These are phyloP conservation scores for Automeris io DNA, from an alignment of 2,888 invertebrate species.

Conservation along the genomic window DNA sequence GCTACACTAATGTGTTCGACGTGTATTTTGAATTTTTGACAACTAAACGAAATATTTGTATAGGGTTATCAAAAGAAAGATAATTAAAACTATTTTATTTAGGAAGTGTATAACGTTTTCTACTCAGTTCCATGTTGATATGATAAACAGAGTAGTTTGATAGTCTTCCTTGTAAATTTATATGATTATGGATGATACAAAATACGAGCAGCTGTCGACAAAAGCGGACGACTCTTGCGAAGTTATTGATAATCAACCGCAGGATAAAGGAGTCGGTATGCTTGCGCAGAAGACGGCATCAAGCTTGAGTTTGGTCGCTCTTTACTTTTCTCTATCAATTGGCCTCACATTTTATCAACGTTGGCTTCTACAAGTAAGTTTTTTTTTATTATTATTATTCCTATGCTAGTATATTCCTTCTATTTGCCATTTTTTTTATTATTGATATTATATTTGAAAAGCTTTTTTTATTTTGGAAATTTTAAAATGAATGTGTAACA, in stretches of 20 bases:
- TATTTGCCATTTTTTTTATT: constrained; percentile 9
- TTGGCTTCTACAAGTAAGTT: constrained; percentile 88
- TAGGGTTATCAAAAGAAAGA: no score
- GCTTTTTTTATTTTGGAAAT: no score
- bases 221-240: constrained; percentile 58
- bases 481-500: no score
- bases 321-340: constrained; percentile 95
- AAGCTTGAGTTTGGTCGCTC: constrained; percentile 79
- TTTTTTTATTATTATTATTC: constrained; percentile 4
- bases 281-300: constrained; percentile 58
- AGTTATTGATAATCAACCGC: constrained; percentile 50
- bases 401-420: constrained; percentile 12
- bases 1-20: no score
- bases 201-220: constrained; percentile 69
- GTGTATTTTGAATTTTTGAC: no score
- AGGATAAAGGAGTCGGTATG: constrained; percentile 53
- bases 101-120: neutral
- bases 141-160: constrained; percentile 35
- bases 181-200: constrained; percentile 54
- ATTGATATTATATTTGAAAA: constrained; percentile 4
- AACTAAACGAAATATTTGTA: no score
- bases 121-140: constrained; percentile 32
- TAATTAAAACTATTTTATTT: neutral
- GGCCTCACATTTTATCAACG: constrained; percentile 98
- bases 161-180: constrained; percentile 26